phyloP scores from a whole-genome alignment of 2,888 invertebrate genomes.

The Asteroscopus sphinx region DNA sequence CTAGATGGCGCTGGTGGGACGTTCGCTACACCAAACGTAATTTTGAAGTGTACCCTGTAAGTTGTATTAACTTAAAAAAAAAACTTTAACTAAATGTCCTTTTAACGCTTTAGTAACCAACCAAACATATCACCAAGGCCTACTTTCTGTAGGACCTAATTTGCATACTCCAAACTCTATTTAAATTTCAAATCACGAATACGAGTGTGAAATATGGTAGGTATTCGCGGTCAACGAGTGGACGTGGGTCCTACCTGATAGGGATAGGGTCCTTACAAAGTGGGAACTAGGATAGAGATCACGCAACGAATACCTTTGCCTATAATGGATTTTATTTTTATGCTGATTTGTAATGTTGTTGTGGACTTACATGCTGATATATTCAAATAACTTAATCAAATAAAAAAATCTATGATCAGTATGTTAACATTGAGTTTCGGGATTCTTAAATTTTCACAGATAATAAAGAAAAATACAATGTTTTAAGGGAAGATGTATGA shows the following conservation, averaged over 20 bases:
- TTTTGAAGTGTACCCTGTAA: too few relatives aligned
- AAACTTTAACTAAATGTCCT: too few relatives aligned
- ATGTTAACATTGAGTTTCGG: too few relatives aligned
- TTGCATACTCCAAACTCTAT: slow-evolving; percentile 31
- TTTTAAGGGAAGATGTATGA: too few relatives aligned
- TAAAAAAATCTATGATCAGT: too few relatives aligned
- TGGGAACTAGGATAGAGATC: slow-evolving; percentile 19
- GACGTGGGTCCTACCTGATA: slow-evolving; percentile 37
- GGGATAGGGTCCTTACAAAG: slow-evolving; percentile 9
- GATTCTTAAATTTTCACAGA: too few relatives aligned
- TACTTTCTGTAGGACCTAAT: slow-evolving; percentile 16
- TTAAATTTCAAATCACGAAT: slow-evolving; percentile 52
- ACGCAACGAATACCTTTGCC: slow-evolving; percentile 16
- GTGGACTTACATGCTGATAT: not conserved
- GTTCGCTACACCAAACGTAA: too few relatives aligned
- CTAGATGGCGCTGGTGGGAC: too few relatives aligned
- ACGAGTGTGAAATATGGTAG: slow-evolving; percentile 50
- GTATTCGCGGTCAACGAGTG: slow-evolving; percentile 29
- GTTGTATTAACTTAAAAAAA: too few relatives aligned
- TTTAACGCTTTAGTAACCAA: too few relatives aligned
- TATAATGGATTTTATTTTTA: slow-evolving; percentile 22
- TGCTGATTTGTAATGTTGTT: slow-evolving; percentile 1
- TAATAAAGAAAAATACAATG: too few relatives aligned
- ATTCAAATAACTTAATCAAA: too few relatives aligned
- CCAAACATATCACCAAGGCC: not conserved